phyloP scores from a whole-genome alignment of 2,888 invertebrate species.

The Julus scanicus region DNA sequence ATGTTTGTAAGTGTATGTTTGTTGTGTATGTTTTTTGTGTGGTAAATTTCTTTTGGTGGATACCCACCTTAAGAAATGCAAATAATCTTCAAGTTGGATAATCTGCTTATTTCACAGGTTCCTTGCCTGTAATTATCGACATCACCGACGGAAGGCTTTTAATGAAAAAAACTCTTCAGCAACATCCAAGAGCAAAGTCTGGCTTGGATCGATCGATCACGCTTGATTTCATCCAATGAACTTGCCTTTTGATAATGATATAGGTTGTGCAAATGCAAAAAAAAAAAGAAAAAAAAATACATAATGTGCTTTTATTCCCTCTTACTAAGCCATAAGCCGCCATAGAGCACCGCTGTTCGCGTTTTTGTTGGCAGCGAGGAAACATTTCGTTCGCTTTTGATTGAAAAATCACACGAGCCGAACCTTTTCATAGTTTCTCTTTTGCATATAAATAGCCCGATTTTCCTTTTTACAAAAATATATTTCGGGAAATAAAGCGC shows the following conservation, averaged over 20 bases:
- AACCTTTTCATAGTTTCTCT: constrained; percentile 38
- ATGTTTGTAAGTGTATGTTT: too few species aligned
- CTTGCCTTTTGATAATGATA: constrained; percentile 35
- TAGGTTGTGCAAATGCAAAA: constrained; percentile 36
- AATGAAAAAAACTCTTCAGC: background rate
- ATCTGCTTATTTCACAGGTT: constrained; percentile 15
- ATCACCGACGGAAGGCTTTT: background rate
- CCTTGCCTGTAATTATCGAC: constrained; percentile 29
- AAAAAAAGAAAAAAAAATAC: too few species aligned
- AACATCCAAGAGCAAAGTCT: background rate
- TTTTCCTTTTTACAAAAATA: constrained; percentile 32
- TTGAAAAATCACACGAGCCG: constrained; percentile 42
- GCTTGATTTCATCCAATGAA: constrained; percentile 35
- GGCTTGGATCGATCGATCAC: constrained; percentile 21
- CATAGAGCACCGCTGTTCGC: constrained; percentile 5
- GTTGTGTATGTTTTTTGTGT: too few species aligned
- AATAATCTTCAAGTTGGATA: background rate
- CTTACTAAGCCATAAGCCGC: constrained; percentile 36
- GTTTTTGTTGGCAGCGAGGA: constrained; percentile 16
- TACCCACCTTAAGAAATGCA: background rate
- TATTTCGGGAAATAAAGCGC: constrained; percentile 38
- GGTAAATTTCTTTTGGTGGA: too few species aligned
- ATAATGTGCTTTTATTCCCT: constrained; percentile 37
- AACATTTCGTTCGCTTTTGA: constrained; percentile 30
- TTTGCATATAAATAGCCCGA: constrained; percentile 36